Base-by-base conservation (phyloP, 2,888 invertebrate genomes). In the Oeneis ivallda region DNA sequence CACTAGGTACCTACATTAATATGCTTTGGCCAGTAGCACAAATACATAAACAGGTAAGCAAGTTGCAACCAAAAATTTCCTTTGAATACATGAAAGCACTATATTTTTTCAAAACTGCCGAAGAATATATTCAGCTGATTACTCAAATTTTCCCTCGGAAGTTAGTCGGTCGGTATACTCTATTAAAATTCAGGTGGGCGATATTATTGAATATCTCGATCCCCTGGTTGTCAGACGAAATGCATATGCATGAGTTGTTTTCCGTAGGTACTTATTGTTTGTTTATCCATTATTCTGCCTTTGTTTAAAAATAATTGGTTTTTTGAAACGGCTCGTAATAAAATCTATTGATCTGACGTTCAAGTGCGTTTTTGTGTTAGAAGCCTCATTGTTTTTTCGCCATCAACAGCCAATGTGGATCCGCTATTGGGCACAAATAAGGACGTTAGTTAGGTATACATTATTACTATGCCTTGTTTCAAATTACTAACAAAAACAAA, bases 131-230 rank as follows among this genome's bases (percentile, higher is more conserved):
- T 88, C 87, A 87, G n/a, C n/a, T n/a, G 86, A 87, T 83, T 75
- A 79, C 78, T 85, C 79, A 85, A 87, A 87, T 88, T 86, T 87
- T 84, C 83, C 80, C 79, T 79, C 80, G 76, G 80, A 85, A 84
- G 83, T 81, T 82, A 84, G 82, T 80, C 80, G n/a, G n/a, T n/a
- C n/a, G n/a, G n/a, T n/a, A n/a, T n/a, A 81, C 82, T 86, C 80
- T 77, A 84, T 87, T 87, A 80, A 82, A 83, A 84, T 86, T 85
- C 83, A 79, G 81, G 80, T 83, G 82, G 82, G 81, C 75, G 72
- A 78, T 86, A 86, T 88, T 86, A 86, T 88, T 87, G 85, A 88
- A 87, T 85, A 86, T 86, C 85, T 79, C 77, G 77, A 81, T 80
- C 79, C 79, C 71, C 70, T 75, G 74, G 71, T 78, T 77, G 75